These are phyloP conservation scores for Oscheius sp. DNA, from an alignment of 2,888 invertebrate genomes.

Conservation along the genomic window DNA sequence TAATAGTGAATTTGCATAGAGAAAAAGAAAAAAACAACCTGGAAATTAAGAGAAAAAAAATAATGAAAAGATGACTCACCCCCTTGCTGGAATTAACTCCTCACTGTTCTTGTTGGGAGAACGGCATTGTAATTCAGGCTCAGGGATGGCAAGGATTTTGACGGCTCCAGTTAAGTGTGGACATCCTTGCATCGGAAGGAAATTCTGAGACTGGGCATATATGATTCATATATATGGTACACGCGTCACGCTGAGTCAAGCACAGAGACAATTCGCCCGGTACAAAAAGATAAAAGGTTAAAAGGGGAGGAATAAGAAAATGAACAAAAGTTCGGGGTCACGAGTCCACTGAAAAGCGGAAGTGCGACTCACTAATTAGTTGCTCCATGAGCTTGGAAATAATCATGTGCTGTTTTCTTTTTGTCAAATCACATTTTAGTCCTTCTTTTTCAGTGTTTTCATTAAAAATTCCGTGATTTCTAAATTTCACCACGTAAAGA, in stretches of 20 bases:
- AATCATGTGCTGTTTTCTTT: background rate
- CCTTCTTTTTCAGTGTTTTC: background rate
- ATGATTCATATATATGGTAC: background rate
- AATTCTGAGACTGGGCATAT: background rate
- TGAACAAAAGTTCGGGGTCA: background rate
- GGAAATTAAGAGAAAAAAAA: background rate
- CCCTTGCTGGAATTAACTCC: background rate
- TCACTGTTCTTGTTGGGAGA: slow-evolving; percentile 7
- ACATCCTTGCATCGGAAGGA: background rate
- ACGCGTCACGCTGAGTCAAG: no score
- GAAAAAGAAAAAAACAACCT: no score
- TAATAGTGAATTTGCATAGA: no score
- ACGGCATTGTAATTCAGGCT: slow-evolving; percentile 16
- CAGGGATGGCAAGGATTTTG: slow-evolving; percentile 8
- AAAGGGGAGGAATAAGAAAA: background rate
- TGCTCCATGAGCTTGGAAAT: background rate
- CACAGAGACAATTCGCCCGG: no score
- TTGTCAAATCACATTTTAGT: no score
- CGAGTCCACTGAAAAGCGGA: background rate
- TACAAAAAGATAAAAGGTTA: no score
- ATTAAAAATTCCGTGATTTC: background rate
- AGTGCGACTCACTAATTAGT: background rate
- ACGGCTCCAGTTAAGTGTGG: slow-evolving; percentile 3
- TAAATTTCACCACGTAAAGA: background rate
- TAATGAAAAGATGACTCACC: background rate